phyloP scores from a whole-genome alignment of 2,797 vertebrate species.

The Notolabrus celidotus region DNA sequence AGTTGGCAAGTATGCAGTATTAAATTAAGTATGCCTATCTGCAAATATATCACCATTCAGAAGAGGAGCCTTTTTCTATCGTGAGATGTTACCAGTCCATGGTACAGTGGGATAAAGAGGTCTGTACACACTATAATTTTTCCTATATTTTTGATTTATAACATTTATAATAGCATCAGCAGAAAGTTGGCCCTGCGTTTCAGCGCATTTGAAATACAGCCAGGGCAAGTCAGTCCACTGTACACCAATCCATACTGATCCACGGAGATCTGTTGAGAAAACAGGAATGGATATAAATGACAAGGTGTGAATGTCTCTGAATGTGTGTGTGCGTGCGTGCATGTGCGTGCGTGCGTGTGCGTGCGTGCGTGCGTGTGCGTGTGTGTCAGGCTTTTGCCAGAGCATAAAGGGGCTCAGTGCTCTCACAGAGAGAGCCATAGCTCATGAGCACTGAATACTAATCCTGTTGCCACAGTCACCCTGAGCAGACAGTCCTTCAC shows the following conservation, averaged over 20 bases:
- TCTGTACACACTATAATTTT: constrained; percentile 35
- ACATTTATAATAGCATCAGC: constrained; percentile 64
- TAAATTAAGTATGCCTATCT: not conserved
- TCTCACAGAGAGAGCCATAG: constrained; percentile 76
- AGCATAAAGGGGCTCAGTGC: constrained; percentile 88
- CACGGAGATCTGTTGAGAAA: constrained; percentile 62
- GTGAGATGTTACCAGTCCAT: constrained; percentile 19
- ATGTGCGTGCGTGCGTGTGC: no score
- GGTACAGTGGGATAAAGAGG: constrained; percentile 19
- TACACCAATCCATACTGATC: constrained; percentile 64
- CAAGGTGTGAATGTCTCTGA: constrained; percentile 46
- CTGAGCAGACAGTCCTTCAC: constrained; percentile 49
- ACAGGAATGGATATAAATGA: constrained; percentile 62
- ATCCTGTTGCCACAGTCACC: constrained; percentile 81
- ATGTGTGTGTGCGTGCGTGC: constrained; percentile 36
- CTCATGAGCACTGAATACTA: constrained; percentile 85
- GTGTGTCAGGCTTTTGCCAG: constrained; percentile 60
- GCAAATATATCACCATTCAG: not conserved
- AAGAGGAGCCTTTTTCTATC: not conserved
- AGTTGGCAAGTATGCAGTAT: no score
- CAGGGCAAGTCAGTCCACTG: constrained; percentile 41
- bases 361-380: constrained; percentile 29
- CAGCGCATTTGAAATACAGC: constrained; percentile 42
- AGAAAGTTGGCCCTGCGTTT: constrained; percentile 52
- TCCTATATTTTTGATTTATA: constrained; percentile 60